phyloP scores from a whole-genome alignment of 2,113 vertebrate genomes.

The Myotis lucifugus region DNA sequence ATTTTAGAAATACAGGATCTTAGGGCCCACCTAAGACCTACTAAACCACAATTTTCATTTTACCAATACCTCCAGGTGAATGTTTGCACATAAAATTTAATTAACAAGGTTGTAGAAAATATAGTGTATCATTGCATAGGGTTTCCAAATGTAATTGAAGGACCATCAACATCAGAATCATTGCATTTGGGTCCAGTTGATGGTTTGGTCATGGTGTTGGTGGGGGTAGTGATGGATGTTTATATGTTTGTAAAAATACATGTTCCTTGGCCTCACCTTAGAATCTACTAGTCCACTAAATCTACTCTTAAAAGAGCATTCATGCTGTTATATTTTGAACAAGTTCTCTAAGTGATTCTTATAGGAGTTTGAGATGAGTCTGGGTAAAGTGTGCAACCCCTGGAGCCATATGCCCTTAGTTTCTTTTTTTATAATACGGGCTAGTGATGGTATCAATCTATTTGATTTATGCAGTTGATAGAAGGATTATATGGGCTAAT shows the following conservation, averaged over 20 bases:
- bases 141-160: neutral
- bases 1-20: neutral
- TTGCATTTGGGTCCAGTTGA: neutral
- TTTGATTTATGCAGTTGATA: neutral
- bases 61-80: neutral
- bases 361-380: neutral
- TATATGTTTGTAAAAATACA: neutral
- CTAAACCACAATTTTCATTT: neutral
- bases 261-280: neutral
- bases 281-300: neutral
- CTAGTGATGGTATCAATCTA: neutral
- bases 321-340: neutral
- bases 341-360: neutral
- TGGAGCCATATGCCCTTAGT: neutral
- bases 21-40: neutral
- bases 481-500: neutral
- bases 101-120: neutral
- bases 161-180: neutral
- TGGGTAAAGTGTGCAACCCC: neutral
- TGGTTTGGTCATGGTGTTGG: neutral
- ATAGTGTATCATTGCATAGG: neutral
- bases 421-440: neutral
- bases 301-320: neutral
- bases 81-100: neutral
- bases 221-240: neutral